phyloP scores from a whole-genome alignment of 2,113 vertebrate genomes.

The Epinephelus cyanopodus region DNA sequence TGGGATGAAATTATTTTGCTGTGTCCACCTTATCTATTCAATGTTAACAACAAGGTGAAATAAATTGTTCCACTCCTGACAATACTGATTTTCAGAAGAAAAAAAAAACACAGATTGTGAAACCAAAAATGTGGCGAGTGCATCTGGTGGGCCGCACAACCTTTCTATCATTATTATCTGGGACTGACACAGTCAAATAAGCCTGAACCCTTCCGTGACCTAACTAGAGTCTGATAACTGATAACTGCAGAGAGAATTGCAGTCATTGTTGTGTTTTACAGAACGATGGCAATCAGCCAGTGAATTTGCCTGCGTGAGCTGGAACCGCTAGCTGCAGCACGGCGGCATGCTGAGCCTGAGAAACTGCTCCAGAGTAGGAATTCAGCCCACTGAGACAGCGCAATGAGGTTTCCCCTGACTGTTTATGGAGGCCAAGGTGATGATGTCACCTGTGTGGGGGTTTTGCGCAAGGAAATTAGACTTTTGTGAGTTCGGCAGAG shows the following conservation, averaged over 20 bases:
- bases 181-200: neutral
- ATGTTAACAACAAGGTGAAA: constrained; percentile 7
- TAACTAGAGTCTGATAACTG: constrained; percentile 23
- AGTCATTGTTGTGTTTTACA: constrained; percentile 50
- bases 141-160: neutral
- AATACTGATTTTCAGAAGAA: neutral
- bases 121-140: neutral
- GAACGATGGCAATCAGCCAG: constrained; percentile 47
- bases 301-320: constrained; percentile 45
- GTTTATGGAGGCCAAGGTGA: constrained; percentile 48
- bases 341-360: constrained; percentile 47
- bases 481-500: neutral
- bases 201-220: constrained; percentile 33
- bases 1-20: neutral
- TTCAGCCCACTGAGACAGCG: neutral
- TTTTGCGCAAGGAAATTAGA: neutral
- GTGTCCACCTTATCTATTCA: neutral
- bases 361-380: constrained; percentile 46
- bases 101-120: neutral
- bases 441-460: constrained; percentile 45
- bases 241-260: constrained; percentile 33
- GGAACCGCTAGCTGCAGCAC: constrained; percentile 45
- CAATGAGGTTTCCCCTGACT: constrained; percentile 13
- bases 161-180: constrained; percentile 12
- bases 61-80: neutral